Evolutionary conservation across 1,140 invertebrate species (phyloP).

Genomic region (Atta texana): DNA sequence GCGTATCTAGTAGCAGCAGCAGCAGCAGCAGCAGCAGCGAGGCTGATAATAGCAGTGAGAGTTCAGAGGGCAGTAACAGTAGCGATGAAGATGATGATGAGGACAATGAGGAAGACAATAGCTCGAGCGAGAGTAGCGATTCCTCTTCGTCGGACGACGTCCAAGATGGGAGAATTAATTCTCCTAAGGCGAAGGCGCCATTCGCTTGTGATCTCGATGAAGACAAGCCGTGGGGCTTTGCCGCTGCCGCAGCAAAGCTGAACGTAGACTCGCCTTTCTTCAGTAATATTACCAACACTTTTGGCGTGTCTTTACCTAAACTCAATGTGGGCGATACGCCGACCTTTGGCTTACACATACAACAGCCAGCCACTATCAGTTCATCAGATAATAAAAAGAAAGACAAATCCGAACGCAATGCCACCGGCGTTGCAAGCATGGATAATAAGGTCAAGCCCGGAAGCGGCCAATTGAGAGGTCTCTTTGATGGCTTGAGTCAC

Average conservation of each 20-base stretch:
- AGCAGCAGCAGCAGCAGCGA: constrained; percentile 78
- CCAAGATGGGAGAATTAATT: constrained; percentile 82
- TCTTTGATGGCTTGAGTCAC: constrained; percentile 95
- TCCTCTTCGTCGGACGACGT: constrained; percentile 79
- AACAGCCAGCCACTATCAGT: constrained; percentile 75
- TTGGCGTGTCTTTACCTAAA: constrained; percentile 80
- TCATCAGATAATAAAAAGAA: constrained; percentile 65
- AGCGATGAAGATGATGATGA: constrained; percentile 71
- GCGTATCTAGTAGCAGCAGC: constrained; percentile 77
- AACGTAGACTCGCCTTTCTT: constrained; percentile 82
- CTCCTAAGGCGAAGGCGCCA: constrained; percentile 83
- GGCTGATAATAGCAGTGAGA: constrained; percentile 74
- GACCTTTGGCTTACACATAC: constrained; percentile 80
- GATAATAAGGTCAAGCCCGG: constrained; percentile 85
- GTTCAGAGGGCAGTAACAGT: constrained; percentile 70
- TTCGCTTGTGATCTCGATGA: constrained; percentile 83
- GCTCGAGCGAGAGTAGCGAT: constrained; percentile 83
- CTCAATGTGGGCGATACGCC: constrained; percentile 81
- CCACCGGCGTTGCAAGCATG: constrained; percentile 21
- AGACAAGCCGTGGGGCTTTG: constrained; percentile 92
- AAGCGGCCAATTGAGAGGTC: constrained; percentile 90
- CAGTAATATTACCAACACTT: constrained; percentile 82
- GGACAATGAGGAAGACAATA: constrained; percentile 77
- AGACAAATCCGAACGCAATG: constrained; percentile 59
- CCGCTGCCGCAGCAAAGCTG: constrained; percentile 88